Base-by-base conservation (phyloP, 2,797 vertebrate species). In the Cephalopachus bancanus region DNA sequence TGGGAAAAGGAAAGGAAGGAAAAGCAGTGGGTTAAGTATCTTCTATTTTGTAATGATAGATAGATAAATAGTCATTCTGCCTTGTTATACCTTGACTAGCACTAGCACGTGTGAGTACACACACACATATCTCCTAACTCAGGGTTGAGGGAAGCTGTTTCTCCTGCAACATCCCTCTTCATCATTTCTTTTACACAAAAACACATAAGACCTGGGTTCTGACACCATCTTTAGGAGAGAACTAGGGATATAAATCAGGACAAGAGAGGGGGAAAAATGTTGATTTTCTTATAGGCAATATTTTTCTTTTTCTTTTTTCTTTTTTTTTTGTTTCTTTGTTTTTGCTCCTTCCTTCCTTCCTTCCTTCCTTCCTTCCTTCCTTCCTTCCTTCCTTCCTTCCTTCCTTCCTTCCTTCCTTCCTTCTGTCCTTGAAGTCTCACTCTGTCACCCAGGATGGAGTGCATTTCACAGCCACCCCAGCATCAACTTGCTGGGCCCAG, bases 161-260 rank as follows among this genome's bases (percentile, higher is more conserved):
- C n/a, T 74, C 44, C n/a, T 49, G 24, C 1, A 89, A 28, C 28
- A 59, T 2, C 76, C 49, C 30, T 83, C 12, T 7, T 59, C 33
- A 44, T 65, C 59, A 44, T 76, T 87, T 93, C 28, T 89, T 88
- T 93, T 49, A 37, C 24, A 93, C 37, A 44, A 84, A 79, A 28
- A 44, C 11, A 72, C 85, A 62, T 24, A 28, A 89, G n/a, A 81
- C 65, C 3, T 11, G 33, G 33, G 22, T 76, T 87, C 44, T 94
- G 30, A 65, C 10, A 80, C 26, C 22, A 79, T 33, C 20, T 26
- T 57, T 64, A 84, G 74, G 74, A 78, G 53, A 92, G 37, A 95
- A 44, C 6, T 44, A 80, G 20, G 57, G 37, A 79, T 16, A 93
- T 11, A 71, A 62, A 71, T 57, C 33, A 65, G 37, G 20, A 81